These are phyloP conservation scores for Mus musculus DNA, from an alignment of 2,113 vertebrate species.

Conservation along the genomic window GRCm39 chr5:102442001-102442500, in stretches of 20 bases:
- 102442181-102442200: not conserved
- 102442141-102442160: not conserved
- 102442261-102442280: constrained; percentile 10
- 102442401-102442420: too few relatives aligned
- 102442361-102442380: not conserved
- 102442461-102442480: too few relatives aligned
- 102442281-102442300: not conserved
- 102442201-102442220: not conserved
- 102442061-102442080: too few relatives aligned
- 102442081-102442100: too few relatives aligned
- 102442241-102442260: not conserved
- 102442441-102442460: too few relatives aligned
- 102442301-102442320: not conserved
- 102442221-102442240: not conserved
- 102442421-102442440: too few relatives aligned
- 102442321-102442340: not conserved
- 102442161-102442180: constrained; percentile 2
- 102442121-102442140: not conserved
- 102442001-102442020: too few relatives aligned
- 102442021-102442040: too few relatives aligned
- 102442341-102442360: not conserved
- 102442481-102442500: too few relatives aligned
- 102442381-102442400: too few relatives aligned
- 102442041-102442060: too few relatives aligned
- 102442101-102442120: not conserved